Base-by-base conservation (phyloP, 2,797 vertebrate genomes). In the Takifugu rubripes region DNA sequence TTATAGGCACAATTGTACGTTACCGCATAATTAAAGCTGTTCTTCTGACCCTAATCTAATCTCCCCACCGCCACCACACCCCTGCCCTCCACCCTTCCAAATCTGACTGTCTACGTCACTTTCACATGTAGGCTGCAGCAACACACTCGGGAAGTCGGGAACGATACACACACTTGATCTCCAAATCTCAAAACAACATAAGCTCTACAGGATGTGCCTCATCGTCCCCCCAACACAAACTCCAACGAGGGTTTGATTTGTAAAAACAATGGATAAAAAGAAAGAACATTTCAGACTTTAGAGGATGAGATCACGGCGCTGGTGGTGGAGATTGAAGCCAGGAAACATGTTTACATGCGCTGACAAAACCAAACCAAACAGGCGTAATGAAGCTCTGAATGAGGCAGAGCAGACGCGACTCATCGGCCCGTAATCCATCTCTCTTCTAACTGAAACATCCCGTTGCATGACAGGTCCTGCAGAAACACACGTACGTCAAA, bases 21-120 rank as follows among this genome's bases (percentile, higher is more conserved):
- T 58, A 59, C 57, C 36, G 64, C 46, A 60, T 68, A 60, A 63
- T 63, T 62, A 65, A 63, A 50, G 54, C 47, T 59, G 29, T 64
- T 72, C 10, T 10, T 17, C 17, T 24, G 6, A 47, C 17, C 16
- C 45, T 21, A 24, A 25, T 17, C 16, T 45, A 8, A 0, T 47
- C 17, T 12, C n/a, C 47, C 25, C 31, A 31, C 24, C 2, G 11
- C 46, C 24, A 25, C 47, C 14, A 14, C 36, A 40, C 8, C 36
- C 36, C 36, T 3, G 11, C 36, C 36, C 4, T 1, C 36, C 36
- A 12, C 36, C 36, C 36, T 14, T 14, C 36, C 36, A 40, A 33
- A 33, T 2, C 31, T 33, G 36, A 8, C 11, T 10, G 12, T 14
- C 36, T 40, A 12, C 36, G 2, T 3, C 36, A 14, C 14, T 40